phyloP scores from a whole-genome alignment of 1,140 invertebrate species.

The Nymphalis io region DNA sequence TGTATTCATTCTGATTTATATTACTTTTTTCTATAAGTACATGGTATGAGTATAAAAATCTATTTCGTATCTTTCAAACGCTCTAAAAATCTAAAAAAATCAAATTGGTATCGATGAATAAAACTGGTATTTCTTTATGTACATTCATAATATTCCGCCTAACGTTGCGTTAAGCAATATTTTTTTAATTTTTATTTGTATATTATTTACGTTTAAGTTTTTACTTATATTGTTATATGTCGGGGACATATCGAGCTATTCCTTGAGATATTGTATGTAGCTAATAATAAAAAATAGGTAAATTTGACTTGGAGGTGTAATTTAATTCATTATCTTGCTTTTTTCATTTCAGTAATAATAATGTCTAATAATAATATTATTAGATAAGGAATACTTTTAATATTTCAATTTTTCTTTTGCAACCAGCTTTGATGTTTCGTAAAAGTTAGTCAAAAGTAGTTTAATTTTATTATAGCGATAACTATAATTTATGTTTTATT shows the following conservation, averaged over 20 bases:
- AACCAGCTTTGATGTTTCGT: neutral
- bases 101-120: neutral
- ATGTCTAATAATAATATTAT: neutral
- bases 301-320: neutral
- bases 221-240: neutral
- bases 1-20: slow-evolving; percentile 32
- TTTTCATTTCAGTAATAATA: neutral
- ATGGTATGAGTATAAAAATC: slow-evolving; percentile 3
- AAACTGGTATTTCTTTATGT: slow-evolving; percentile 29
- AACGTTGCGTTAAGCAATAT: slow-evolving; percentile 59
- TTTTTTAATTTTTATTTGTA: slow-evolving; percentile 38
- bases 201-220: slow-evolving; percentile 27
- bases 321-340: neutral
- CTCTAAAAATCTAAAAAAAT: neutral
- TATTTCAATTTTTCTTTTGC: slow-evolving; percentile 12
- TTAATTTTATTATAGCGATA: slow-evolving; percentile 24
- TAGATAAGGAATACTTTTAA: slow-evolving; percentile 7
- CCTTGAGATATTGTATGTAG: neutral
- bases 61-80: neutral
- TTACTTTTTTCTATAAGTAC: slow-evolving; percentile 15
- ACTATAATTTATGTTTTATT: slow-evolving; percentile 18
- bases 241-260: neutral
- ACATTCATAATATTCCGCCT: slow-evolving; percentile 58
- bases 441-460: slow-evolving; percentile 15
- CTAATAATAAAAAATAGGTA: neutral